Evolutionary conservation across 2,888 invertebrate species (phyloP).

Genomic region (Dryadula phaetusa): DNA sequence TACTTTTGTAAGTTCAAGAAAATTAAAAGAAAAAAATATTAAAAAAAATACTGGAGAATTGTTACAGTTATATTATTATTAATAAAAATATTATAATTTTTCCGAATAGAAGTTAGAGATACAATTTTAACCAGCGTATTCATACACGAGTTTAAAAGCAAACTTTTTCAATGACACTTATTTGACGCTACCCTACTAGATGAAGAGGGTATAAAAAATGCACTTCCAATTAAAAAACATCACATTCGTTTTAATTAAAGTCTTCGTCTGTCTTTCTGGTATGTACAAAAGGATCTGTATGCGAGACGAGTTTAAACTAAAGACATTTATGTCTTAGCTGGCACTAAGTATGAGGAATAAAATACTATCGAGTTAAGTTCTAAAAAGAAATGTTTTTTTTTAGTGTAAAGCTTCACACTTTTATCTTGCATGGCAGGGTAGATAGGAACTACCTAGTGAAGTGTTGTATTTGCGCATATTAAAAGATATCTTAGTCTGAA

Average conservation of each 20-base stretch:
- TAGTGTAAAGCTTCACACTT: no score
- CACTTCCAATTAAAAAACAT: slow-evolving; percentile 20
- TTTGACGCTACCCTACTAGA: not conserved
- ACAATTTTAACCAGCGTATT: not conserved
- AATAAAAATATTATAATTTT: not conserved
- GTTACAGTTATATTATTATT: not conserved
- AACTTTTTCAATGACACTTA: slow-evolving; percentile 16
- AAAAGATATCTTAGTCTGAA: no score
- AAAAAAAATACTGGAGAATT: not conserved
- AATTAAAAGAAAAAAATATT: not conserved
- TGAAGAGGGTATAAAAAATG: not conserved
- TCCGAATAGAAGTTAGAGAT: not conserved
- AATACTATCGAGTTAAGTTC: not conserved
- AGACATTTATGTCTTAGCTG: not conserved
- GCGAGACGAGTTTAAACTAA: not conserved
- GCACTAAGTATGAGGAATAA: not conserved
- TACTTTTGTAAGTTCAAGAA: no score
- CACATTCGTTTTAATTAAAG: slow-evolving; percentile 22
- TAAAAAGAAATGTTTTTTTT: no score
- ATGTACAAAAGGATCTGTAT: not conserved
- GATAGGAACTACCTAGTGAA: no score
- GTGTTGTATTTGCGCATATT: no score
- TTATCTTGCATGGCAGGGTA: no score
- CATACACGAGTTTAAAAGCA: slow-evolving; percentile 7
- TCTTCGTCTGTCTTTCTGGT: slow-evolving; percentile 2